Evolutionary conservation across 1,140 invertebrate genomes (phyloP), one percentile per base, ranked within the genome.

Genomic region (Stegodyphus mimosarum): DNA sequence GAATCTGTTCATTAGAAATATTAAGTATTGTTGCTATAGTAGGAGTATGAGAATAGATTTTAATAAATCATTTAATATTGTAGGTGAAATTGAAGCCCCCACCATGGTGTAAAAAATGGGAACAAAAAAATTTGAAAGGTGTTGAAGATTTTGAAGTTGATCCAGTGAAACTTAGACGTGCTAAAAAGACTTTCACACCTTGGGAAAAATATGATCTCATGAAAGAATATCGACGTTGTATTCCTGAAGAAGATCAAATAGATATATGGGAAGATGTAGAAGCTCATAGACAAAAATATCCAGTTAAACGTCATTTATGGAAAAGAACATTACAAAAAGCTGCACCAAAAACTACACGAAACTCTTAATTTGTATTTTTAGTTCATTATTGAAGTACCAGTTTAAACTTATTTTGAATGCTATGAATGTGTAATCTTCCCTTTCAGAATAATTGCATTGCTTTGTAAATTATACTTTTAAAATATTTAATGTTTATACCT

Each of bases 141-240:
- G 86, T 88, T 18, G 85, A 85, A n/a, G 76, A 83, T 49, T 11
- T 64, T 13, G 53, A 33, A 17, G 72, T 71, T 13, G 50, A 64
- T 13, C 10, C 0, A 71, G 71, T 18, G 6, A 10, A 6, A 55
- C 11, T 6, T 7, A n/a, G 15, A 5, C 10, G 50, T 10, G 77
- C 51, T 18, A 84, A 50, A 52, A 88, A 71, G 72, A 66, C 48
- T 33, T n/a, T 9, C 9, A 13, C 92, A 88, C 95, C 95, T 10
- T 97, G 95, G 94, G 95, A 95, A 88, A 95, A 96, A 92, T 97
- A 95, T 91, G 97, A 99, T 91, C 91, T 99, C 63, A 98, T 99
- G 96, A 96, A 96, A 90, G 92, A 94, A 75, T 98, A 99, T 89
- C 94, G 97, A 94, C 94, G 92, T 89, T 73, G 94, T 6, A 95